A percentile compares a stretch with the other conserved stretches of the same genome.
Evolutionary conservation across 2,888 invertebrate genomes (phyloP).

Genomic region (Acanthosepion esculentum): DNA sequence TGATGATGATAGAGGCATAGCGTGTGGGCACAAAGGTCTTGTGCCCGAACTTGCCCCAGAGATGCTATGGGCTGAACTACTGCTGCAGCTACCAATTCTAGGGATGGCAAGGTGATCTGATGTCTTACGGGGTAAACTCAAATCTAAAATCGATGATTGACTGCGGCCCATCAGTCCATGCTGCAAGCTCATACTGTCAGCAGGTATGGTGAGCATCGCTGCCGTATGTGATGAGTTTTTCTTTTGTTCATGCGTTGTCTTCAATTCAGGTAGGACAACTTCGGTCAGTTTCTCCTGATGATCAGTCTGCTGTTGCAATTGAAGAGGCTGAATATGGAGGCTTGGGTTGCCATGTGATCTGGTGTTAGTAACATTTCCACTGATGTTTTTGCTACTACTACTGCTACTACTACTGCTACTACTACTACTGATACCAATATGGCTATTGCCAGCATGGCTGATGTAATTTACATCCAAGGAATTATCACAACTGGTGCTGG

Average conservation of each 20-base stretch:
- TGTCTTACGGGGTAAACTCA: conserved; percentile 43
- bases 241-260: not conserved
- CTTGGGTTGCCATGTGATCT: not conserved
- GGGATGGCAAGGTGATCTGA: not conserved
- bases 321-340: not conserved
- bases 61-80: not conserved
- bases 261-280: conserved; percentile 5
- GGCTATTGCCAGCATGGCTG: not conserved
- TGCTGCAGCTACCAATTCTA: not conserved
- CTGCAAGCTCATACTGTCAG: not conserved
- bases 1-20: not conserved
- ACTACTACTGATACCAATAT: not conserved
- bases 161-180: not conserved
- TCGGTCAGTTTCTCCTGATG: not conserved
- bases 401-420: not conserved
- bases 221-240: not conserved
- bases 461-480: not conserved
- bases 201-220: not conserved
- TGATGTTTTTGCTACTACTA: conserved; percentile 13
- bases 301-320: not conserved
- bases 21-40: not conserved
- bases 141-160: conserved; percentile 33
- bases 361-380: not conserved
- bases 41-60: not conserved
- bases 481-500: not conserved